Percentiles rank a stretch among this genome's conserved stretches.
phyloP scores from a whole-genome alignment of 2,113 vertebrate genomes.

The Rhinoptilus africanus region DNA sequence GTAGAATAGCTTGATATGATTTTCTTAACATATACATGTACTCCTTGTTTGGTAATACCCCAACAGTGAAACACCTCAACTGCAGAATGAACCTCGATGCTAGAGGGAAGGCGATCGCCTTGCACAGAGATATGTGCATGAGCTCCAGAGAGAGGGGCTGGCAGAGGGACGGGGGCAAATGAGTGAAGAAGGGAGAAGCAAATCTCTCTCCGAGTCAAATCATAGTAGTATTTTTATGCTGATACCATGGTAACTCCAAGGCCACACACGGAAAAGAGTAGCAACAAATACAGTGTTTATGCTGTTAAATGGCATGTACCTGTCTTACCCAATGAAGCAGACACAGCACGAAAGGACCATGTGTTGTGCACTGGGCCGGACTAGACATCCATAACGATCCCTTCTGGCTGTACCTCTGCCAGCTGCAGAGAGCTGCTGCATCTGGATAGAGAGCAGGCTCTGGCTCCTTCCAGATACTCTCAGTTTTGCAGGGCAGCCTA shows the following conservation, averaged over 20 bases:
- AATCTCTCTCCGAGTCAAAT: neutral
- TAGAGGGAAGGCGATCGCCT: neutral
- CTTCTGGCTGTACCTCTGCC: neutral
- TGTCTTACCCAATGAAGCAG: neutral
- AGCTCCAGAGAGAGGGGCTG: neutral
- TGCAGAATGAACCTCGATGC: neutral
- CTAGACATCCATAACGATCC: neutral
- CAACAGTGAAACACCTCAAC: neutral
- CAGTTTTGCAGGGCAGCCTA: neutral
- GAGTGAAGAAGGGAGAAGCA: neutral
- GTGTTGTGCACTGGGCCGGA: neutral
- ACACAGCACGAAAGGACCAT: accelerated
- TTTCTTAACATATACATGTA: neutral
- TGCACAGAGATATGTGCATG: neutral
- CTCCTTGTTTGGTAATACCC: neutral
- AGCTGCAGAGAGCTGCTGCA: neutral
- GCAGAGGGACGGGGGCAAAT: neutral
- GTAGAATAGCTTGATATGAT: neutral
- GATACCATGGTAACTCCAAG: neutral
- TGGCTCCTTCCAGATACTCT: neutral
- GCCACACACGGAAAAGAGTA: neutral
- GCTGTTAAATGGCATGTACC: neutral
- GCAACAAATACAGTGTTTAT: neutral
- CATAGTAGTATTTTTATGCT: neutral
- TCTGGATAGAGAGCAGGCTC: neutral